Conservation (phyloP, 2,888 invertebrate species). For the Eretmocerus hayati region DNA sequence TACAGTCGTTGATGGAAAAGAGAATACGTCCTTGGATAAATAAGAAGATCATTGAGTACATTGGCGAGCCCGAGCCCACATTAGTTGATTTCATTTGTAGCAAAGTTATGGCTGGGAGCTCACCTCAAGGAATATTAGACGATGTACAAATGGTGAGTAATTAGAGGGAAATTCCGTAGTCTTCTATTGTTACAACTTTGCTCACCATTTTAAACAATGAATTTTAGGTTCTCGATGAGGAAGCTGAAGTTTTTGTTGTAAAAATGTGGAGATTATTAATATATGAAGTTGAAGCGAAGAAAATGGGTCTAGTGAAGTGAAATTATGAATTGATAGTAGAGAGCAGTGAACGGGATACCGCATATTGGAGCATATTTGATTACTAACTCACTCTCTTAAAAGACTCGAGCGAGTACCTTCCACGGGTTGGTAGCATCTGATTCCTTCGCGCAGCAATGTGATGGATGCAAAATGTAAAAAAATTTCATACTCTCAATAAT, state of each 20-base stretch:
- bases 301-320: slow-evolving; percentile 79
- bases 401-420: too few species aligned
- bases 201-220: slow-evolving; percentile 19
- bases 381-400: too few species aligned
- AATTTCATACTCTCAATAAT: too few species aligned
- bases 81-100: slow-evolving; percentile 99
- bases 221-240: slow-evolving; percentile 92
- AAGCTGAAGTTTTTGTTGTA: slow-evolving; percentile 99
- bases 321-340: too few species aligned
- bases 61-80: slow-evolving; percentile 97
- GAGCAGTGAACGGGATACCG: too few species aligned
- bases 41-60: slow-evolving; percentile 99
- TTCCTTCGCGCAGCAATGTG: too few species aligned
- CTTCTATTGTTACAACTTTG: slow-evolving; percentile 1
- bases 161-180: neutral
- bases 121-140: slow-evolving; percentile 90
- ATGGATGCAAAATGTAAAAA: too few species aligned
- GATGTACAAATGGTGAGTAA: slow-evolving; percentile 93
- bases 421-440: too few species aligned
- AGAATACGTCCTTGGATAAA: slow-evolving; percentile 99
- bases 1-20: slow-evolving; percentile 76
- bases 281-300: slow-evolving; percentile 99
- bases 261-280: slow-evolving; percentile 99
- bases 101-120: slow-evolving; percentile 88
- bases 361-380: too few species aligned